These are phyloP conservation scores for Junco hyemalis DNA, from an alignment of 2,113 vertebrate genomes.

Conservation along the genomic window DNA sequence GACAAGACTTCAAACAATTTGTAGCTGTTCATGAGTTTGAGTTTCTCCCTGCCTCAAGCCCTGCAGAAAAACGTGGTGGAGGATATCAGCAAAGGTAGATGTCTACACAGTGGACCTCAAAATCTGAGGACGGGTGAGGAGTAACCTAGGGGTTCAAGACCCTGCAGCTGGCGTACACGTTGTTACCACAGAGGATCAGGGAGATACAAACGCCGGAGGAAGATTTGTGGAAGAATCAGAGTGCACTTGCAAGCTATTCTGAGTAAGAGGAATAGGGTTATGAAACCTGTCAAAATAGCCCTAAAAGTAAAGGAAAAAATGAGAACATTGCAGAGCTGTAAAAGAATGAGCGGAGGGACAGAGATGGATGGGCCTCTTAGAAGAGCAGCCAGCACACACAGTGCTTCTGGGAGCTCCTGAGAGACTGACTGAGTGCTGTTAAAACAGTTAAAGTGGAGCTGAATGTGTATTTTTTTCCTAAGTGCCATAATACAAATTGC, in stretches of 20 bases:
- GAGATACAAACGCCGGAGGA: neutral
- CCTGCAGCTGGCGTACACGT: fast-evolving
- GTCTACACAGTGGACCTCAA: neutral
- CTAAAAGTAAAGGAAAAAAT: constrained; percentile 43
- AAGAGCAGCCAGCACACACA: constrained; percentile 26
- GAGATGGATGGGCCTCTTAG: constrained; percentile 53
- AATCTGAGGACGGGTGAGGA: neutral
- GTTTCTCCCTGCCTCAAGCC: neutral
- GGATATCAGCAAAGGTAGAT: neutral
- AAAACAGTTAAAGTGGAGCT: constrained; percentile 44
- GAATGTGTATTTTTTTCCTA: constrained; percentile 13
- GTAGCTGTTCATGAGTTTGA: neutral
- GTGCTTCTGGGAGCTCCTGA: constrained; percentile 42
- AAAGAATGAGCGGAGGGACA: constrained; percentile 24
- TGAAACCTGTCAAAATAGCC: constrained; percentile 33
- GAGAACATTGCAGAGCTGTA: neutral
- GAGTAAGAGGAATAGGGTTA: constrained; percentile 34
- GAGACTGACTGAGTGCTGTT: constrained; percentile 52
- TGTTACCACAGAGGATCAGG: neutral
- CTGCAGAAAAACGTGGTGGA: neutral
- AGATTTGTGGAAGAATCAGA: constrained; percentile 29
- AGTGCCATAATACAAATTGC: constrained; percentile 44
- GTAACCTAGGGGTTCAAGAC: neutral
- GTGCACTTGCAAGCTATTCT: neutral
- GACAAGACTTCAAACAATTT: neutral